A percentile compares a stretch with the other conserved stretches of the same genome.
Evolutionary conservation across 2,888 invertebrate genomes (phyloP).

Genomic region (Protodeltote pygarga): DNA sequence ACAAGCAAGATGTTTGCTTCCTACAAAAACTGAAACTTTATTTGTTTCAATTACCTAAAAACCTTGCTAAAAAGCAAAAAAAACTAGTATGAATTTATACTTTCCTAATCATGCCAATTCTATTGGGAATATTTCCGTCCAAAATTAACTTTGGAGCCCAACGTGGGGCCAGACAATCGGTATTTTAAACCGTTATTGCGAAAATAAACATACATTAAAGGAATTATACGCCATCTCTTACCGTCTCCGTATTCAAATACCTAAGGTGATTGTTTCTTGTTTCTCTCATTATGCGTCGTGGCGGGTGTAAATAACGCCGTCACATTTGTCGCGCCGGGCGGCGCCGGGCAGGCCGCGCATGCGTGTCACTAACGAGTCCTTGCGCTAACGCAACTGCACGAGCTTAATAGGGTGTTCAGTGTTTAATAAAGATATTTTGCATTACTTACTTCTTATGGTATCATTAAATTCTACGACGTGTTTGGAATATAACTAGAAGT

Average conservation of each 20-base stretch:
- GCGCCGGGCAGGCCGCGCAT: slow-evolving; percentile 46
- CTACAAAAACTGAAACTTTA: too few relatives aligned
- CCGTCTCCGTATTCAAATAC: slow-evolving; percentile 37
- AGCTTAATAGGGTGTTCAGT: slow-evolving; percentile 38
- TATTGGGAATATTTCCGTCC: too few relatives aligned
- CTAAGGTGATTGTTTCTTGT: slow-evolving; percentile 40
- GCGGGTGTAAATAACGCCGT: slow-evolving; percentile 60
- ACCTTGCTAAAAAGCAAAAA: too few relatives aligned
- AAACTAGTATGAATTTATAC: too few relatives aligned
- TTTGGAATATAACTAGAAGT: too few relatives aligned
- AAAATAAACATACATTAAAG: slow-evolving; percentile 12
- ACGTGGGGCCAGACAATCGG: neutral
- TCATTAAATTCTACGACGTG: slow-evolving; percentile 5
- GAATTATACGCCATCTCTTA: slow-evolving; percentile 23
- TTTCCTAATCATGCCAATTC: too few relatives aligned
- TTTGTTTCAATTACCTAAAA: too few relatives aligned
- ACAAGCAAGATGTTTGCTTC: too few relatives aligned
- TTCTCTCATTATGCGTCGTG: slow-evolving; percentile 40
- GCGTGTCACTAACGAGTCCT: slow-evolving; percentile 50
- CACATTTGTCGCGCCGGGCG: slow-evolving; percentile 57
- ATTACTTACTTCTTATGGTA: slow-evolving; percentile 6
- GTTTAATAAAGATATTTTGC: slow-evolving; percentile 27
- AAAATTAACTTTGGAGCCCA: too few relatives aligned
- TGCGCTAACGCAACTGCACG: slow-evolving; percentile 21
- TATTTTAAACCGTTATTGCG: slow-evolving; percentile 29